phyloP scores from a whole-genome alignment of 2,797 vertebrate genomes.

The Tauraco hartlaubi region DNA sequence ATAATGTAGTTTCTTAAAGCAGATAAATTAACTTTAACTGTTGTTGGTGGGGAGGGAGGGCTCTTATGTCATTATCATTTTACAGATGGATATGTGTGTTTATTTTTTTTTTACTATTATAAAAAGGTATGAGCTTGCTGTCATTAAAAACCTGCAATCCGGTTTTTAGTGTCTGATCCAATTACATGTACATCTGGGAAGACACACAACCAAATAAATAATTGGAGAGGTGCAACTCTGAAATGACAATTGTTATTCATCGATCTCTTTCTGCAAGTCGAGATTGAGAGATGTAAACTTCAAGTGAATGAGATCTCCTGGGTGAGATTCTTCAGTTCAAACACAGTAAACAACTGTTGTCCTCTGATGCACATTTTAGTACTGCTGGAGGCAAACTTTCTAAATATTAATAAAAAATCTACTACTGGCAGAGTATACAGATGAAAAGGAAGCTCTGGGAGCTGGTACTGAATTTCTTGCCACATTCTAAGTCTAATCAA shows the following conservation, averaged over 20 bases:
- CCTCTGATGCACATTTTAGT: constrained; percentile 93
- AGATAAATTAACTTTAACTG: constrained; percentile 62
- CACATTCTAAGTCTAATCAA: constrained; percentile 40
- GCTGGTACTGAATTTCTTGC: constrained; percentile 34
- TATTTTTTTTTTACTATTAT: constrained; percentile 64
- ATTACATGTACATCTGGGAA: constrained; percentile 87
- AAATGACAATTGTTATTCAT: constrained; percentile 89
- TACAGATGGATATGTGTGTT: constrained; percentile 43
- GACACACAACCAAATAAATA: constrained; percentile 88
- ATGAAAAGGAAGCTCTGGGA: constrained; percentile 75
- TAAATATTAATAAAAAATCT: constrained; percentile 82
- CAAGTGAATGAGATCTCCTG: constrained; percentile 86
- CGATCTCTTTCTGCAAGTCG: constrained; percentile 84
- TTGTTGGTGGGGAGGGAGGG: constrained; percentile 5
- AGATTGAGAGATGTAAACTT: constrained; percentile 88
- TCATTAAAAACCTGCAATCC: constrained; percentile 84
- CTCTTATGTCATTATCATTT: constrained; percentile 60
- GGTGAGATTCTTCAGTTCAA: constrained; percentile 90
- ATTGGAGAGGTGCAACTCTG: constrained; percentile 83
- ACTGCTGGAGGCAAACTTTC: constrained; percentile 91
- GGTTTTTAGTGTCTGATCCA: constrained; percentile 89
- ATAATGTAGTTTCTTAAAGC: constrained; percentile 35
- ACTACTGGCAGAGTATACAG: constrained; percentile 78
- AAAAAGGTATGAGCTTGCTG: constrained; percentile 85
- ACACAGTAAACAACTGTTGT: constrained; percentile 93